A percentile compares a stretch with the other conserved stretches of the same genome.
Conservation (phyloP, 1,140 invertebrate species). For the Bombus confusus region DNA sequence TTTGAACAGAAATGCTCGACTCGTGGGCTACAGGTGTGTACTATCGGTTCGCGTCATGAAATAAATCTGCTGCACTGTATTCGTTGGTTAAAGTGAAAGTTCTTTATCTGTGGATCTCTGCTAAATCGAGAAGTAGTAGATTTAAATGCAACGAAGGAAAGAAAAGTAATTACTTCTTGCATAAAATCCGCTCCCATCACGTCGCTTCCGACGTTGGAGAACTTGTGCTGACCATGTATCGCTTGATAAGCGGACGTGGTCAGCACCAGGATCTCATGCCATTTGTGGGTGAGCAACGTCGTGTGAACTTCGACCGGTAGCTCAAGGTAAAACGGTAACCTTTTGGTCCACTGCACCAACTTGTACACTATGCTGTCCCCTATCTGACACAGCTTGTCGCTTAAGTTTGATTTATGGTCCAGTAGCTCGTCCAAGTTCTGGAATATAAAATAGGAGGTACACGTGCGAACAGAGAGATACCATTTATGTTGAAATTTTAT, state of each 20-base stretch:
- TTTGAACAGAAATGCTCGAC: not conserved
- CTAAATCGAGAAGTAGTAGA: not conserved
- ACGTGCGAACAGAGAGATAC: not conserved
- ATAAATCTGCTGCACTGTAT: not conserved
- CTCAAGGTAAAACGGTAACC: slow-evolving; percentile 97
- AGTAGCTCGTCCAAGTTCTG: slow-evolving; percentile 95
- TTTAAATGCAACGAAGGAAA: not conserved
- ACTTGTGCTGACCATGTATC: slow-evolving; percentile 88
- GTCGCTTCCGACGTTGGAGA: slow-evolving; percentile 80
- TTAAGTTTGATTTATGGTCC: slow-evolving; percentile 94
- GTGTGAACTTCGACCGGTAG: slow-evolving; percentile 97
- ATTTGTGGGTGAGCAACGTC: slow-evolving; percentile 97
- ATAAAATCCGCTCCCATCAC: slow-evolving; percentile 87
- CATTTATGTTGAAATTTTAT: not conserved
- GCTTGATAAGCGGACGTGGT: slow-evolving; percentile 97
- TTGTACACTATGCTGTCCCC: slow-evolving; percentile 98
- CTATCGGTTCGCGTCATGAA: not conserved
- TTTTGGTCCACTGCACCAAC: slow-evolving; percentile 98
- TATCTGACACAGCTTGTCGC: slow-evolving; percentile 96
- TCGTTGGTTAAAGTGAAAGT: slow-evolving; percentile 28
- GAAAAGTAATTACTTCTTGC: slow-evolving; percentile 86
- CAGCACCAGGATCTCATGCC: slow-evolving; percentile 97
- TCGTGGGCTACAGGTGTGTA: not conserved
- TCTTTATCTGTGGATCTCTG: not conserved
- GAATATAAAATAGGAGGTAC: not conserved